Evolutionary conservation across 1,140 invertebrate genomes (phyloP).

Genomic region (Drosophila orosa): DNA sequence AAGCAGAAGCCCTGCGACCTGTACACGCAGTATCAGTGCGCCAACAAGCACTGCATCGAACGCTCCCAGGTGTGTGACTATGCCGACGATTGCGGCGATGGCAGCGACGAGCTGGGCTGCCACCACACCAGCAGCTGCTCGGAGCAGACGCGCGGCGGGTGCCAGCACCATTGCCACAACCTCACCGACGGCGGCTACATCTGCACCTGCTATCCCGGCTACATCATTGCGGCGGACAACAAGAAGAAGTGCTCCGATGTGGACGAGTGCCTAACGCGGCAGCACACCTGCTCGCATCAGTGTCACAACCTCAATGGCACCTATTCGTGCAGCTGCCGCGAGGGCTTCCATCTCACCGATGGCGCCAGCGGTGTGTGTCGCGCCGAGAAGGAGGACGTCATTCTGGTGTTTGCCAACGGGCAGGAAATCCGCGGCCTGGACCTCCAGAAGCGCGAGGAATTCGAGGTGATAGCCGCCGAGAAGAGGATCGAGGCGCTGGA

Average conservation of each 20-base stretch:
- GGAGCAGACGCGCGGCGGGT: conserved; percentile 91
- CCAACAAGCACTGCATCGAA: conserved; percentile 95
- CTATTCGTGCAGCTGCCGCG: conserved; percentile 93
- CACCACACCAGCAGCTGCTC: conserved; percentile 91
- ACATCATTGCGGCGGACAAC: conserved; percentile 90
- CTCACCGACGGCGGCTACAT: conserved; percentile 93
- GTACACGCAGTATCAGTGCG: conserved; percentile 93
- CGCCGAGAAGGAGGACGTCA: conserved; percentile 87
- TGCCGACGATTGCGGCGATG: conserved; percentile 87
- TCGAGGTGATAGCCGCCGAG: conserved; percentile 92
- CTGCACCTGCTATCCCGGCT: conserved; percentile 94
- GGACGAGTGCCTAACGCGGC: conserved; percentile 94
- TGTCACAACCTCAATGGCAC: conserved; percentile 97
- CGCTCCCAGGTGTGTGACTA: conserved; percentile 92
- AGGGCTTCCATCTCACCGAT: conserved; percentile 92
- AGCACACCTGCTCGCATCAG: conserved; percentile 95
- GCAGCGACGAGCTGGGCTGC: conserved; percentile 95
- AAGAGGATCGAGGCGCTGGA: conserved; percentile 95
- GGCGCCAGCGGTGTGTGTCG: conserved; percentile 92
- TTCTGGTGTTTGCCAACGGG: conserved; percentile 91
- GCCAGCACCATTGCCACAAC: conserved; percentile 95
- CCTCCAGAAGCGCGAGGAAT: conserved; percentile 88
- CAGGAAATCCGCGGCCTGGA: conserved; percentile 93
- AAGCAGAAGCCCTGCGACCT: conserved; percentile 90
- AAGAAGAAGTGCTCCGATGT: conserved; percentile 93